A percentile compares a stretch with the other conserved stretches of the same genome.
phyloP scores from a whole-genome alignment of 2,113 vertebrate genomes.

The Neogobius melanostomus region DNA sequence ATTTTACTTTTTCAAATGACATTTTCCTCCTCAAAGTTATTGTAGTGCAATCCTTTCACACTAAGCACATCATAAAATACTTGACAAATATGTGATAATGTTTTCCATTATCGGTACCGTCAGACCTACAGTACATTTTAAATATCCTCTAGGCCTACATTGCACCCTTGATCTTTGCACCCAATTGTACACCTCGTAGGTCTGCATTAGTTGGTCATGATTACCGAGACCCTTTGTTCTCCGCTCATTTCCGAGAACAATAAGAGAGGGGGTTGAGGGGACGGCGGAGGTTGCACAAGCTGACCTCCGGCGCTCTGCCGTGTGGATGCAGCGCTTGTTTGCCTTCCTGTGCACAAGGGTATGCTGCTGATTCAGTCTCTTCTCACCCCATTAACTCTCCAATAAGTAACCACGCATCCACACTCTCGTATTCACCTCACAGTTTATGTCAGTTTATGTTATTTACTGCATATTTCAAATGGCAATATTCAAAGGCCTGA shows the following conservation, averaged over 20 bases:
- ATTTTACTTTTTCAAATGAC: too few species aligned
- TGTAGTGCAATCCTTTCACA: too few species aligned
- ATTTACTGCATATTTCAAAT: too few species aligned
- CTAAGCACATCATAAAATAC: too few species aligned
- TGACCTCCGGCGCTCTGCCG: conserved; percentile 54
- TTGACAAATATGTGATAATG: too few species aligned
- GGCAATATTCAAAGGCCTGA: too few species aligned
- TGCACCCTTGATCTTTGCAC: neutral
- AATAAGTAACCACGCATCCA: conserved; percentile 80
- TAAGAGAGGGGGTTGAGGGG: neutral
- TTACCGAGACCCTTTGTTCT: neutral
- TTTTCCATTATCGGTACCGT: too few species aligned
- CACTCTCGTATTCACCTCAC: conserved; percentile 41
- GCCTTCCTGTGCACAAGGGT: conserved; percentile 70
- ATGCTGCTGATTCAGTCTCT: conserved; percentile 78
- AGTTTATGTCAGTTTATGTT: too few species aligned
- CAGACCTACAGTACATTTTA: too few species aligned
- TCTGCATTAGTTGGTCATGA: neutral
- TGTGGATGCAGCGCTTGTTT: conserved; percentile 55
- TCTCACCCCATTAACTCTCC: conserved; percentile 79
- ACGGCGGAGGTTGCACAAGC: conserved; percentile 46
- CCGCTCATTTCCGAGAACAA: neutral
- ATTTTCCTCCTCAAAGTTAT: too few species aligned
- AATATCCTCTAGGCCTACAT: too few species aligned
- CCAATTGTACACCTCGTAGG: neutral